Conservation (phyloP, 1,140 invertebrate genomes). For the Helicoverpa zea region DNA sequence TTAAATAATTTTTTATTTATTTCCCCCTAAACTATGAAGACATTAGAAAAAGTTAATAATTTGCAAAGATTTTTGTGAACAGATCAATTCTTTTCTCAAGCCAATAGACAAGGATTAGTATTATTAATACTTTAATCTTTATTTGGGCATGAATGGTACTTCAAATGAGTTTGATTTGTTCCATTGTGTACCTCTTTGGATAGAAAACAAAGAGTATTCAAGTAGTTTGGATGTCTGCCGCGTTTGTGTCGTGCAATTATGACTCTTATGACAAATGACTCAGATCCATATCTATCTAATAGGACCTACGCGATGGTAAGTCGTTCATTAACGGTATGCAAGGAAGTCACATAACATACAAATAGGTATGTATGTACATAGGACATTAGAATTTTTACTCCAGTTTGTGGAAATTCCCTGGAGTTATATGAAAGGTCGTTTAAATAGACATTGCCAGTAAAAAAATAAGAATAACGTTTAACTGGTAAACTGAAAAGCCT, state of each 20-base stretch:
- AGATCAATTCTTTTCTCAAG: not conserved
- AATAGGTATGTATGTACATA: not conserved
- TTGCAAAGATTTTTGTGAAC: no score
- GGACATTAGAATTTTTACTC: not conserved
- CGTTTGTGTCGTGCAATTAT: slow-evolving; percentile 35
- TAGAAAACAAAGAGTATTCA: slow-evolving; percentile 1
- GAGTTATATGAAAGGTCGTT: no score
- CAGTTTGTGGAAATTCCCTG: not conserved
- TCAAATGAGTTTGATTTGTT: slow-evolving; percentile 16
- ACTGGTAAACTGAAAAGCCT: no score
- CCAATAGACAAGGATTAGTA: slow-evolving; percentile 1
- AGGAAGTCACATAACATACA: not conserved
- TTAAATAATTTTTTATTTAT: no score
- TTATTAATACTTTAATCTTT: slow-evolving; percentile 4
- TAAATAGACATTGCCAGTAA: no score
- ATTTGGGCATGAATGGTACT: slow-evolving; percentile 25
- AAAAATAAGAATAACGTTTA: no score
- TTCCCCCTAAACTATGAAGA: no score
- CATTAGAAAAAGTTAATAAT: no score
- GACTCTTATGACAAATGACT: slow-evolving; percentile 14
- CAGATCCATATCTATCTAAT: slow-evolving; percentile 9
- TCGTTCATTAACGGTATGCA: slow-evolving; percentile 3
- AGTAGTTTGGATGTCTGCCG: slow-evolving; percentile 10
- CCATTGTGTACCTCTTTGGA: slow-evolving; percentile 31
- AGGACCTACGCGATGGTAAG: not conserved